Conservation (phyloP, 2,797 vertebrate genomes). For the Rhabdophis nuchalis region DNA sequence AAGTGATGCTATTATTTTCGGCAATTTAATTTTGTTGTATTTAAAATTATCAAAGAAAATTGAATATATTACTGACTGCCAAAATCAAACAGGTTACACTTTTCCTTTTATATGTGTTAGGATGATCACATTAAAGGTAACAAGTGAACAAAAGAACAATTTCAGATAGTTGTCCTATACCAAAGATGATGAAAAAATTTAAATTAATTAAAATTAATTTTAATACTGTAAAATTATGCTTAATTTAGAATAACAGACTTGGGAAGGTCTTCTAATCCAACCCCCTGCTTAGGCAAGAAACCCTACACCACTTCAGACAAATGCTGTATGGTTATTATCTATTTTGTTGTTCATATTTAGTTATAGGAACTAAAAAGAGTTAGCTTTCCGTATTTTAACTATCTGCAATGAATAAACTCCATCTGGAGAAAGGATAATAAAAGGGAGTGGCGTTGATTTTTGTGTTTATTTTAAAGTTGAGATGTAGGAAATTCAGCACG, state of each 20-base stretch:
- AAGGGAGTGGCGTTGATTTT: background rate
- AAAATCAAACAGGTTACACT: background rate
- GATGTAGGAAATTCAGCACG: conserved; percentile 28
- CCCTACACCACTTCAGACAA: no score
- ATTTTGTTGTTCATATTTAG: background rate
- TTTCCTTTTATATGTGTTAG: background rate
- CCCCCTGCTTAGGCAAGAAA: no score
- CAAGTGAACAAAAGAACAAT: background rate
- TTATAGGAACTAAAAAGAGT: conserved; percentile 39
- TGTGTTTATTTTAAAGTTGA: background rate
- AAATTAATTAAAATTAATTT: no score
- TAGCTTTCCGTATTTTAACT: conserved; percentile 49
- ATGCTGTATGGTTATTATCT: background rate
- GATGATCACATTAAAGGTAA: background rate
- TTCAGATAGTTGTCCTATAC: background rate
- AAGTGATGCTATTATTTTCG: background rate
- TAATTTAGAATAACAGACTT: no score
- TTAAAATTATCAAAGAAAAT: conserved; percentile 9
- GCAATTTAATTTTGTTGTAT: background rate
- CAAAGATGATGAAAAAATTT: background rate
- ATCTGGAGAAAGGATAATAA: conserved; percentile 59
- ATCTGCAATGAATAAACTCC: conserved; percentile 52
- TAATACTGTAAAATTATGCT: background rate
- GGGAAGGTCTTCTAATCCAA: no score
- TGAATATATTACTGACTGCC: conserved; percentile 3